Conservation (phyloP, 2,888 invertebrate species). For the Ectropis crepuscularia region DNA sequence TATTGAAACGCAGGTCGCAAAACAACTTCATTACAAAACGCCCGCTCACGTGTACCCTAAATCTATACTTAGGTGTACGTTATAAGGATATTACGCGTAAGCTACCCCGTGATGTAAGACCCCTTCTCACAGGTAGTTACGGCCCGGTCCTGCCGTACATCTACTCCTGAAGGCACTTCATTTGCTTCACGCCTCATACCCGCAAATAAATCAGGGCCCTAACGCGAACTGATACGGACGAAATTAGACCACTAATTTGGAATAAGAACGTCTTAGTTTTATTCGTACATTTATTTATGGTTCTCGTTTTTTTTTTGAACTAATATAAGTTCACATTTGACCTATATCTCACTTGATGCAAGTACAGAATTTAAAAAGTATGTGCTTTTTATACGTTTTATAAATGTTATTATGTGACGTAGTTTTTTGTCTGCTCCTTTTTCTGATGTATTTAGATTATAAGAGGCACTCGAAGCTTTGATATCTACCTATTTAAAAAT, state of each 20-base stretch:
- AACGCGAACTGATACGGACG: constrained; percentile 60
- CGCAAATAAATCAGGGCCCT: constrained; percentile 80
- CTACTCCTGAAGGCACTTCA: constrained; percentile 74
- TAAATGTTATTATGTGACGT: too few species aligned
- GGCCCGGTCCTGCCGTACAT: constrained; percentile 71
- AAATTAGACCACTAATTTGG: constrained; percentile 63
- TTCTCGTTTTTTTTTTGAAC: too few species aligned
- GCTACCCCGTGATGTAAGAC: constrained; percentile 51
- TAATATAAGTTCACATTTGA: too few species aligned
- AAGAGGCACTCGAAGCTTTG: too few species aligned
- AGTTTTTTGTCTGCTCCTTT: too few species aligned
- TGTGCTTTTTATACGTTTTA: too few species aligned
- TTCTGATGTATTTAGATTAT: too few species aligned
- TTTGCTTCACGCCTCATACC: constrained; percentile 82
- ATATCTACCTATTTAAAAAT: too few species aligned
- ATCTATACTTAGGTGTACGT: background rate
- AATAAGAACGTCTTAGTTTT: constrained; percentile 37
- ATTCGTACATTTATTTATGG: background rate
- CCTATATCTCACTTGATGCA: too few species aligned
- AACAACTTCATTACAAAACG: background rate
- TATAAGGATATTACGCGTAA: constrained; percentile 24
- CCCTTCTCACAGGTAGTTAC: constrained; percentile 60
- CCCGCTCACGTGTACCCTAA: background rate
- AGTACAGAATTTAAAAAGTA: too few species aligned
- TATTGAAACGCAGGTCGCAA: background rate